These are phyloP conservation scores for Sminthopsis crassicaudata DNA, from an alignment of 2,113 vertebrate species.

Conservation along the genomic window DNA sequence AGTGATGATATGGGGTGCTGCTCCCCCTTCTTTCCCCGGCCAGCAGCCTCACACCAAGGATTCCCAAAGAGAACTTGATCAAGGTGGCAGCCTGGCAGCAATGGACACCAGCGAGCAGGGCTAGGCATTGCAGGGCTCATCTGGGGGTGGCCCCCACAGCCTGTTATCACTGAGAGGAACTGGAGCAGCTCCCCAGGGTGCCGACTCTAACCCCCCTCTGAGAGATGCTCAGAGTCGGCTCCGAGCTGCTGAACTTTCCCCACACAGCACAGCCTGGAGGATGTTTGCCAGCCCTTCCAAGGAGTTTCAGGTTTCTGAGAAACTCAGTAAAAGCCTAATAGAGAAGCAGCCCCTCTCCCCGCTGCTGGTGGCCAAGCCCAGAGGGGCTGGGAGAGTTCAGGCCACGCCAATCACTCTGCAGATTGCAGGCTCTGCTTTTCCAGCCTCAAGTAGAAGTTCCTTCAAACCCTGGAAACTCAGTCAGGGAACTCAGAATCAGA, in stretches of 20 bases:
- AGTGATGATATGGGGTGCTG: background rate
- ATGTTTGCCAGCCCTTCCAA: constrained; percentile 48
- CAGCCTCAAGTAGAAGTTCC: background rate
- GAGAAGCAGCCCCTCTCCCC: constrained; percentile 34
- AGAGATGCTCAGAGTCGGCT: constrained; percentile 46
- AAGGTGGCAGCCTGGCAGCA: background rate
- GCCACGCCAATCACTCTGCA: constrained; percentile 31
- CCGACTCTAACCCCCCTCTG: constrained; percentile 67
- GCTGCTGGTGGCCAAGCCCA: constrained; percentile 34
- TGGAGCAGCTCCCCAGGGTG: constrained; percentile 44
- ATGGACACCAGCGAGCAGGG: background rate
- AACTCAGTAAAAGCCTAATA: constrained; percentile 58
- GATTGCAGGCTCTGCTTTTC: background rate
- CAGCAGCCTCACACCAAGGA: background rate
- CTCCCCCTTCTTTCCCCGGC: constrained; percentile 11
- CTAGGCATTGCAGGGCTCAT: constrained; percentile 18
- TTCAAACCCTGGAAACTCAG: constrained; percentile 31
- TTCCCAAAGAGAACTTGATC: background rate
- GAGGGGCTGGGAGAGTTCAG: constrained; percentile 31
- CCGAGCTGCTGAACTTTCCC: constrained; percentile 55
- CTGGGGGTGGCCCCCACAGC: constrained; percentile 52
- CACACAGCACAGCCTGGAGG: constrained; percentile 45
- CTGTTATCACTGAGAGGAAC: constrained; percentile 71
- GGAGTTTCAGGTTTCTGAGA: constrained; percentile 70
- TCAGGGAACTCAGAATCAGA: background rate